Evolutionary conservation across 2,797 vertebrate species (phyloP).

Genomic region (Liparis tanakae): DNA sequence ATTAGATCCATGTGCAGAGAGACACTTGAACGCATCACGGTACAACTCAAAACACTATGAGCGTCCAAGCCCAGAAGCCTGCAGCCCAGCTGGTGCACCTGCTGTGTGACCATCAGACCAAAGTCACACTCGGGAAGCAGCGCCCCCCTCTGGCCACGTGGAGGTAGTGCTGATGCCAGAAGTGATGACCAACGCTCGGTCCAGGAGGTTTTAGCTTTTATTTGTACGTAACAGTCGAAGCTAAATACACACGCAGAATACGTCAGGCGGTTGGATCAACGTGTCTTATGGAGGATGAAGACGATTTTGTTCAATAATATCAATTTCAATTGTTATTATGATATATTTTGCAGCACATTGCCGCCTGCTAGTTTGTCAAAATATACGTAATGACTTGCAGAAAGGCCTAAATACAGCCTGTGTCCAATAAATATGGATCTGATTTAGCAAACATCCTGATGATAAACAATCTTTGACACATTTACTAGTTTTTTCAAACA

Average conservation of each 20-base stretch:
- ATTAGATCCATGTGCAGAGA: neutral
- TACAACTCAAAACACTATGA: neutral
- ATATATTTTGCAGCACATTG: neutral
- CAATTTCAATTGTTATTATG: neutral
- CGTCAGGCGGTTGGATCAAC: neutral
- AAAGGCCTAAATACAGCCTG: no score
- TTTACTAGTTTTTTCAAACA: neutral
- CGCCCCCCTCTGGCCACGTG: conserved; percentile 64
- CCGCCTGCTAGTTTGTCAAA: neutral
- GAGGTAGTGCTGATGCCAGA: neutral
- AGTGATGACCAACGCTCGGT: neutral
- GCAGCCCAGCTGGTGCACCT: conserved; percentile 25
- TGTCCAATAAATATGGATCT: neutral
- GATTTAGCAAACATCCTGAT: neutral
- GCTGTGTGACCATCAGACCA: conserved; percentile 3
- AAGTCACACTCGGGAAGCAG: conserved; percentile 31
- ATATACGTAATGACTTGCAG: neutral
- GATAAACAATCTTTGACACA: neutral
- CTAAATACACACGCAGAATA: neutral
- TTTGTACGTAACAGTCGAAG: conserved; percentile 20
- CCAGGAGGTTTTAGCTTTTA: conserved; percentile 11
- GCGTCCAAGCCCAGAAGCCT: neutral
- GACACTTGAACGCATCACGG: neutral
- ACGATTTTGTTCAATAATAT: neutral
- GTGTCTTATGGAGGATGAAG: neutral